Evolutionary conservation across 64 coral and sea anemone genomes (phyloP), one percentile per base, ranked within the genome.

Genomic region (Astreopora myriophthalma): DNA sequence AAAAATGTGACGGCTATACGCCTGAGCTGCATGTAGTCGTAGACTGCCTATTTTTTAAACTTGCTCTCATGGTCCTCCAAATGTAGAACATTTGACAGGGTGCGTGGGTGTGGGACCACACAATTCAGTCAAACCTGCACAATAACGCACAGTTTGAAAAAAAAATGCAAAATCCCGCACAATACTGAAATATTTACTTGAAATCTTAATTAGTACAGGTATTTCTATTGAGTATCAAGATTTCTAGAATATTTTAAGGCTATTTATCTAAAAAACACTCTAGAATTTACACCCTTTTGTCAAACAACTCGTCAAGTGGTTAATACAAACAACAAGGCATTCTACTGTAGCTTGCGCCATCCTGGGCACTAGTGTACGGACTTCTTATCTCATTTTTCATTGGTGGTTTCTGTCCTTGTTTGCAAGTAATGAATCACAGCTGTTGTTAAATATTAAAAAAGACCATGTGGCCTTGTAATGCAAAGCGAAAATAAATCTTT

Each of bases 11-110:
- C 85, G 75, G 92, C 92, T 94, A 82, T 94, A 94, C 74, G 74
- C 92, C 92, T 88, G 92, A 94, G 92, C 85, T 94, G 92, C 92
- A 94, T 94, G 86, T 89, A 94, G 86, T 89, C 69, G 86, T 89
- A 94, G 86, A 94, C 92, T 94, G 92, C 83, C 69, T 81, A 82
- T 91, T 89, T 89, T 89, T 92, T n/a, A n/a, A n/a, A n/a, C n/a
- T n/a, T n/a, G n/a, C n/a, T n/a, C n/a, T n/a, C n/a, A n/a, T n/a
- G n/a, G n/a, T n/a, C n/a, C n/a, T n/a, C n/a, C n/a, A n/a, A n/a
- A n/a, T n/a, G 42, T 44, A 81, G 78, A 42, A 42, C 52, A 63
- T 85, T 52, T 85, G 80, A 85, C 80, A 85, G 80, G 80, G 80
- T n/a, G n/a, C n/a, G 80, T 58, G 80, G 80, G 80, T 85, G 52